Conservation (phyloP, 2,888 invertebrate species). For the Bombylius discolor region DNA sequence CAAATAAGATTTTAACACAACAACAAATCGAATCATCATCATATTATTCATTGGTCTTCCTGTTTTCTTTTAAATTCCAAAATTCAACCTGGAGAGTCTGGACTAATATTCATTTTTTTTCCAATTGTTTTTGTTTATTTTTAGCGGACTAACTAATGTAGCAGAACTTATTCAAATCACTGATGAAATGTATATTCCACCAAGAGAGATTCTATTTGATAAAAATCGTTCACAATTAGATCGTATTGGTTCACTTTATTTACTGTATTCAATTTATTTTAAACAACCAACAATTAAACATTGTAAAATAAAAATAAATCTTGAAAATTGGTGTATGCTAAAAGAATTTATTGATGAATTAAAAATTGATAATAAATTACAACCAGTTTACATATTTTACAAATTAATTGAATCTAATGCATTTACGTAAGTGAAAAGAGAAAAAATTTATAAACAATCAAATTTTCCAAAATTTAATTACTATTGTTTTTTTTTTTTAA, state of each 20-base stretch:
- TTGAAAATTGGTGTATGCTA: slow-evolving; percentile 8
- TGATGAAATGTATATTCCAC: slow-evolving; percentile 1
- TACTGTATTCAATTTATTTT: slow-evolving; percentile 13
- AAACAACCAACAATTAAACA: slow-evolving; percentile 13
- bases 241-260: slow-evolving; percentile 11
- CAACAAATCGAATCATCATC: too few species aligned
- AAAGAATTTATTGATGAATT: slow-evolving; percentile 8
- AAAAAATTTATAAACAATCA: background rate
- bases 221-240: background rate
- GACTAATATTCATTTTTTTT: too few species aligned
- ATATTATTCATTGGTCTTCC: too few species aligned
- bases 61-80: too few species aligned
- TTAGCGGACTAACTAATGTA: slow-evolving; percentile 2
- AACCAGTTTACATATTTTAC: slow-evolving; percentile 12
- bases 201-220: slow-evolving; percentile 5
- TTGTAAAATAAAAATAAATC: slow-evolving; percentile 11
- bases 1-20: too few species aligned
- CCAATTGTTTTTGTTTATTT: background rate
- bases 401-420: slow-evolving; percentile 11
- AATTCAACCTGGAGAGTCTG: too few species aligned
- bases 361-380: background rate
- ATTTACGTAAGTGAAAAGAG: slow-evolving; percentile 5
- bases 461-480: too few species aligned
- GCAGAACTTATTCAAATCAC: slow-evolving; percentile 10
- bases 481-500: background rate